Percentiles rank a stretch among this genome's conserved stretches.
phyloP scores from a whole-genome alignment of 1,140 invertebrate species.

The Drosophila sulfurigaster region DNA sequence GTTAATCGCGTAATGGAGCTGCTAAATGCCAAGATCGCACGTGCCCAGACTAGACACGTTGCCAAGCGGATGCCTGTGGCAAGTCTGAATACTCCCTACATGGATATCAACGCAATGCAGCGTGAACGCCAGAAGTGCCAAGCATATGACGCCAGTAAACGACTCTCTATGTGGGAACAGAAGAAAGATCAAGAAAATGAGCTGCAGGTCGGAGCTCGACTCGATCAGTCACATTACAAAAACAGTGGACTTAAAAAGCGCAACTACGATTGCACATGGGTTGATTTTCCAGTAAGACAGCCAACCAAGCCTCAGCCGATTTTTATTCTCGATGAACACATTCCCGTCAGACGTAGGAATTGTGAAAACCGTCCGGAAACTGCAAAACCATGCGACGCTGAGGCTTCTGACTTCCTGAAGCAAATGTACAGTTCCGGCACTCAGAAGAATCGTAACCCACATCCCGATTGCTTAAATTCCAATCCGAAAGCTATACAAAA shows the following conservation, averaged over 20 bases:
- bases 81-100: neutral
- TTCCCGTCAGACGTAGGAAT: neutral
- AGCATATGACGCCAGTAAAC: conserved; percentile 48
- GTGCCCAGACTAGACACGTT: conserved; percentile 47
- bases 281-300: conserved; percentile 43
- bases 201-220: neutral
- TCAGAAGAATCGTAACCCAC: conserved; percentile 30
- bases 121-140: conserved; percentile 47
- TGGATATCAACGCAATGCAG: neutral
- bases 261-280: conserved; percentile 54
- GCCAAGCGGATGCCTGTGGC: neutral
- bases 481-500: neutral
- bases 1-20: conserved; percentile 52
- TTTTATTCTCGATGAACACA: neutral
- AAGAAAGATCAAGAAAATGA: neutral
- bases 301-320: neutral
- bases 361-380: conserved; percentile 26
- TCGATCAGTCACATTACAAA: conserved; percentile 47
- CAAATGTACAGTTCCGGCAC: conserved; percentile 39
- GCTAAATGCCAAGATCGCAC: conserved; percentile 32
- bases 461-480: neutral
- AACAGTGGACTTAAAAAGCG: conserved; percentile 30
- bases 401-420: conserved; percentile 40
- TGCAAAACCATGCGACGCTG: conserved; percentile 39
- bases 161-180: conserved; percentile 66